Percentiles rank a stretch among this genome's conserved stretches.
Evolutionary conservation across 2,888 invertebrate genomes (phyloP).

Genomic region (Brachypalpus laphriformis): DNA sequence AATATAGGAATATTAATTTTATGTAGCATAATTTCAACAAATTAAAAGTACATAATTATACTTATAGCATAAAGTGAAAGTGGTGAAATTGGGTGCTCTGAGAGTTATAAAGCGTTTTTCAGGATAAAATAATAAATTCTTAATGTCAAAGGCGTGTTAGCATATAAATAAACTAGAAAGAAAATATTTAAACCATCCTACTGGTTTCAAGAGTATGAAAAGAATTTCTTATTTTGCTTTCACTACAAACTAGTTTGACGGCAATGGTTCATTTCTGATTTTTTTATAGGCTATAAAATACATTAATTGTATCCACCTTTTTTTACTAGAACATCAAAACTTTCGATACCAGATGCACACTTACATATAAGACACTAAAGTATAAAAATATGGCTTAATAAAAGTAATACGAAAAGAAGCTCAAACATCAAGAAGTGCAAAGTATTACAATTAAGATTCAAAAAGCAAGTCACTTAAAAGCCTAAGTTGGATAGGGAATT

Average conservation of each 20-base stretch:
- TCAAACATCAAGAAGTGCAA: constrained; percentile 5
- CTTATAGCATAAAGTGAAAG: neutral
- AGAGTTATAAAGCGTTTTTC: neutral
- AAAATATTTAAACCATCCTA: neutral
- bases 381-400: neutral
- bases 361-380: neutral
- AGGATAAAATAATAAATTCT: neutral
- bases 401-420: neutral
- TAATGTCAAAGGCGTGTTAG: neutral
- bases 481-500: constrained; percentile 30
- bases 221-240: neutral
- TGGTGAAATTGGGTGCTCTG: constrained; percentile 8
- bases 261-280: neutral
- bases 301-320: neutral
- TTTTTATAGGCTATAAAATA: neutral
- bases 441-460: neutral
- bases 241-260: neutral
- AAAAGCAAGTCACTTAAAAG: constrained; percentile 8
- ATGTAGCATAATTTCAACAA: constrained; percentile 38
- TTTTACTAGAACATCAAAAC: neutral
- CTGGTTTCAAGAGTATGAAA: neutral
- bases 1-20: constrained; percentile 22
- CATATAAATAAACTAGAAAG: neutral
- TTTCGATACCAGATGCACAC: neutral
- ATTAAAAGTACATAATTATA: constrained; percentile 7